phyloP scores from a whole-genome alignment of 2,888 invertebrate genomes.

The Bombyx huttoni region DNA sequence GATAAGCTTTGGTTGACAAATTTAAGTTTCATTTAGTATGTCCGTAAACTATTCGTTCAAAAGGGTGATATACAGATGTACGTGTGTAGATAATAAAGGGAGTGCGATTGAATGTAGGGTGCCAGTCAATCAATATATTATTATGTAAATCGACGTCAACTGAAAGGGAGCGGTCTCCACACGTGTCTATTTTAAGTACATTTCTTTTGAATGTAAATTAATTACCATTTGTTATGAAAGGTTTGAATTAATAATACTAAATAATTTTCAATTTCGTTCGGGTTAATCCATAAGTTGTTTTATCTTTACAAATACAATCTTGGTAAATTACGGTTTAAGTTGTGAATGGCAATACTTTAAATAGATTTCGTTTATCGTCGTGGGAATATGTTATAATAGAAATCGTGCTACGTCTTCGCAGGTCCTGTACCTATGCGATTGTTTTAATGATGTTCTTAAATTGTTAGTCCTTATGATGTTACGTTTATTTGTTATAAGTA shows the following conservation, averaged over 20 bases:
- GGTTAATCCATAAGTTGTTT: not conserved
- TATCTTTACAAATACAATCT: not conserved
- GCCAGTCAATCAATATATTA: slow-evolving; percentile 47
- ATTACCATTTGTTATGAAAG: not conserved
- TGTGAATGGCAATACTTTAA: not conserved
- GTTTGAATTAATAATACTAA: not conserved
- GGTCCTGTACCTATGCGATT: no score
- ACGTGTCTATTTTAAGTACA: slow-evolving; percentile 5
- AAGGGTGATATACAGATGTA: no score
- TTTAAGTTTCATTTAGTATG: no score
- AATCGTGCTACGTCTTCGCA: no score
- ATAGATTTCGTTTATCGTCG: slow-evolving; percentile 1
- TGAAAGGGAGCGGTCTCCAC: slow-evolving; percentile 21
- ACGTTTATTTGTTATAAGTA: slow-evolving; percentile 9
- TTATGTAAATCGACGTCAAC: slow-evolving; percentile 22
- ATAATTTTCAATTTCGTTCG: not conserved
- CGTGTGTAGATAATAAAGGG: no score
- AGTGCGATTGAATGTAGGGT: slow-evolving; percentile 12
- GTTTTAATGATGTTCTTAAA: no score
- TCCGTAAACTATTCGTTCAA: no score
- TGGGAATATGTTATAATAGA: no score
- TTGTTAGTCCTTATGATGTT: no score
- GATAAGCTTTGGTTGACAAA: no score
- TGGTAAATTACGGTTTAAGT: not conserved
- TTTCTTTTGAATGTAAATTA: not conserved